Conservation (phyloP, 2,888 invertebrate genomes). For the Bombylius discolor region DNA sequence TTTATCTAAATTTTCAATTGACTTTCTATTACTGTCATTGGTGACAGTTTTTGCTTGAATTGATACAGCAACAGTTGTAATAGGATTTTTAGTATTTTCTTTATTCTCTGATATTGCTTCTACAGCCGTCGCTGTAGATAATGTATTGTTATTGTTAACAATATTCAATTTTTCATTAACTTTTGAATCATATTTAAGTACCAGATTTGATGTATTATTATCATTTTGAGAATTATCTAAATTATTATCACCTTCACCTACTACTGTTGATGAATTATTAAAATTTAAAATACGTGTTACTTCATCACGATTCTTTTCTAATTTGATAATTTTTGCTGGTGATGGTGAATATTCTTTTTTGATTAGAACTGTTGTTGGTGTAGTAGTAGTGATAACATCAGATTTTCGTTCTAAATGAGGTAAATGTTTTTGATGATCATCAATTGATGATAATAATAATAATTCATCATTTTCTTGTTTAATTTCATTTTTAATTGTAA, state of each 20-base stretch:
- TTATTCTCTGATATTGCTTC: slow-evolving; percentile 11
- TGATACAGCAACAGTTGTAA: not conserved
- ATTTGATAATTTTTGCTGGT: slow-evolving; percentile 13
- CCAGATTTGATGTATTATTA: slow-evolving; percentile 1
- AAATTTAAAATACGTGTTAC: slow-evolving; percentile 31
- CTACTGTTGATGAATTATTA: slow-evolving; percentile 1
- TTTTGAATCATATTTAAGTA: slow-evolving; percentile 14
- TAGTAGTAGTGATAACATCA: not conserved
- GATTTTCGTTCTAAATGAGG: not conserved
- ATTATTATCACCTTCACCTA: too few species aligned
- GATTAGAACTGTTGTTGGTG: slow-evolving; percentile 14
- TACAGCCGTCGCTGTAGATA: not conserved
- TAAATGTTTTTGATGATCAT: too few species aligned
- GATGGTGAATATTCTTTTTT: slow-evolving; percentile 14
- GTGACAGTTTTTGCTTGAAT: not conserved
- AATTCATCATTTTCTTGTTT: not conserved
- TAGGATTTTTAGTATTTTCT: slow-evolving; percentile 4
- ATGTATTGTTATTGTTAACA: slow-evolving; percentile 4
- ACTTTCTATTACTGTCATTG: not conserved
- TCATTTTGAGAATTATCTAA: slow-evolving; percentile 9
- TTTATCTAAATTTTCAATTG: not conserved
- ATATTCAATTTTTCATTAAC: slow-evolving; percentile 1
- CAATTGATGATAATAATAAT: too few species aligned
- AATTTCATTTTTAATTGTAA: not conserved
- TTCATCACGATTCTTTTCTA: slow-evolving; percentile 28